Evolutionary conservation across 2,113 vertebrate species (phyloP), one percentile per base, ranked within the genome.

Genomic region (Rutilus rutilus): DNA sequence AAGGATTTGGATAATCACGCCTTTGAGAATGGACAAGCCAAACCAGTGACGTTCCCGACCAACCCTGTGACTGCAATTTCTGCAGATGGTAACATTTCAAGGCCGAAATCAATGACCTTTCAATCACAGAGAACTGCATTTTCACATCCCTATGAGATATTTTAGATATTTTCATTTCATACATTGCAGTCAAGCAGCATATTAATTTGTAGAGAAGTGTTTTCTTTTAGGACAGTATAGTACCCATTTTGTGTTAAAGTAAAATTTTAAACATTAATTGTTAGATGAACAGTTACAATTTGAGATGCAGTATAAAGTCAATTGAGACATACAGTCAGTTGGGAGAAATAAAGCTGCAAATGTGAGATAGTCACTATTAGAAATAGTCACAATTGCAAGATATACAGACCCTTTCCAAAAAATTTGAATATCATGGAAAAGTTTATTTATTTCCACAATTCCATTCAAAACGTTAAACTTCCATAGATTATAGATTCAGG

Each of bases 21-120:
- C 5, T 97, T 97, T 91, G 96, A 97, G 91, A 97, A 97, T 25
- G 96, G 96, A 87, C 96, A 96, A 94, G 95, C 95, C 92, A 96
- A 95, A 91, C 91, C 95, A 57, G 96, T 95, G 82, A 89, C 95
- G 86, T 91, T 95, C 84, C 95, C 96, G 89, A 97, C 96, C 14
- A 94, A 95, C 89, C 95, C 95, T 71, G 94, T 95, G 78, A 95
- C 95, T 10, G 91, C 95, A 89, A 93, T 96, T 59, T 84, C 86
- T 42, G 59, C 62, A 36, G 86, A 87, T 27, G 86, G 86, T 87
- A 84, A 71, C 5, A 12, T 42, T 83, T 71, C 33, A 67, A 67
- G 64, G 62, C 64, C 33, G n/a, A 54, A 39, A 83, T 42, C 12
- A 11, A 17, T 52, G 50, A 73, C 64, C n/a, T 69, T 81, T n/a